Evolutionary conservation across 2,113 vertebrate genomes (phyloP).

Genomic region (Centropus bengalensis): DNA sequence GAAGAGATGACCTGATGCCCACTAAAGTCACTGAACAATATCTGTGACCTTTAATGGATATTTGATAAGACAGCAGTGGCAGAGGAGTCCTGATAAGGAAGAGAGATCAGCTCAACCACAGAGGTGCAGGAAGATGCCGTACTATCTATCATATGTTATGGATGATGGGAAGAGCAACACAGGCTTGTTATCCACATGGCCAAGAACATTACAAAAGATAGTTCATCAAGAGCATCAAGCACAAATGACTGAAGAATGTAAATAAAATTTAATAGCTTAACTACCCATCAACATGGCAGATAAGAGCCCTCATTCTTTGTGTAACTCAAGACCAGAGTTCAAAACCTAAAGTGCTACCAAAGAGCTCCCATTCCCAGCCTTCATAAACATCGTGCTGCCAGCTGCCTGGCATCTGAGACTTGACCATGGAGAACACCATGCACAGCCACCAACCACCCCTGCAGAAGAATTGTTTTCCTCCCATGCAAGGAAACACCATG

Average conservation of each 20-base stretch:
- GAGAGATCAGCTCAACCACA: background rate
- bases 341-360: background rate
- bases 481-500: background rate
- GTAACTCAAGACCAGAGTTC: background rate
- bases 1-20: background rate
- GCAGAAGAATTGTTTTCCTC: background rate
- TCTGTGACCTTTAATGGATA: background rate
- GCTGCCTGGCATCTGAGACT: background rate
- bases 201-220: background rate
- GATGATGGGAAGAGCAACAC: background rate
- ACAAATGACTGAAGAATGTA: background rate
- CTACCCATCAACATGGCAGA: accelerated
- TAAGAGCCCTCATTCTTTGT: background rate
- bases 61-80: background rate
- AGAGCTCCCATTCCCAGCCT: background rate
- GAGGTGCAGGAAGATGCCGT: background rate
- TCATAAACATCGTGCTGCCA: background rate
- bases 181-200: background rate
- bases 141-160: background rate
- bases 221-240: background rate
- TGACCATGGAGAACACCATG: background rate
- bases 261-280: background rate
- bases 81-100: background rate
- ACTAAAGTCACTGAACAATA: background rate
- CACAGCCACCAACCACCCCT: background rate